These are phyloP conservation scores for Arion vulgaris DNA, from an alignment of 1,140 invertebrate species.

Conservation along the genomic window DNA sequence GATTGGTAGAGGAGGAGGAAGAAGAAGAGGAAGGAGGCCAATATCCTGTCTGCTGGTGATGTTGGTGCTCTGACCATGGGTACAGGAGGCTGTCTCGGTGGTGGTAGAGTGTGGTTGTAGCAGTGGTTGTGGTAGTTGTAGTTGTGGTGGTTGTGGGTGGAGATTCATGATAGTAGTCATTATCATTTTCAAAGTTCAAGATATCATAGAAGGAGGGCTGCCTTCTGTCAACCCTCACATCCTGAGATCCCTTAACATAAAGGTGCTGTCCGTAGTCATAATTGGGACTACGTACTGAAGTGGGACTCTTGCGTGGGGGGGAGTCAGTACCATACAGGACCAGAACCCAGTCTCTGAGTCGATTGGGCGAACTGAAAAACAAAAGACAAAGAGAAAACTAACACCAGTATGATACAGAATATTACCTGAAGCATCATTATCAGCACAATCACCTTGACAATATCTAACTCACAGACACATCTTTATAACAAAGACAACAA, in stretches of 20 bases:
- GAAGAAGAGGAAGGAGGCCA: background rate
- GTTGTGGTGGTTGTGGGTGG: constrained; percentile 36
- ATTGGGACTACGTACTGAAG: constrained; percentile 35
- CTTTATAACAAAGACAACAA: no score
- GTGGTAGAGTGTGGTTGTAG: background rate
- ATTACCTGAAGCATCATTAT: background rate
- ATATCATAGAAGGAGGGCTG: constrained; percentile 5
- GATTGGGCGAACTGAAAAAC: constrained; percentile 64
- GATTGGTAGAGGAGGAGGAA: constrained; percentile 10
- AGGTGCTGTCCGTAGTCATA: constrained; percentile 18
- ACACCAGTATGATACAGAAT: background rate
- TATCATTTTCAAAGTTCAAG: background rate
- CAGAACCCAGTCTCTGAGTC: constrained; percentile 67
- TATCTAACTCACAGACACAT: no score
- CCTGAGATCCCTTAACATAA: background rate
- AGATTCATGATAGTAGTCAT: constrained; percentile 22
- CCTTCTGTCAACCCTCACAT: background rate
- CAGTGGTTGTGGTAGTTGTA: constrained; percentile 24
- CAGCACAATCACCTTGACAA: no score
- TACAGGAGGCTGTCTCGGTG: background rate
- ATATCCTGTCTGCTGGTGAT: background rate
- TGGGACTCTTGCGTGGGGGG: constrained; percentile 58
- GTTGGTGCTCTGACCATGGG: background rate
- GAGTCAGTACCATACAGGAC: constrained; percentile 69
- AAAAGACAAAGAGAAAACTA: constrained; percentile 40